Base-by-base conservation (phyloP, 2,797 vertebrate genomes). In the Limosa lapponica region DNA sequence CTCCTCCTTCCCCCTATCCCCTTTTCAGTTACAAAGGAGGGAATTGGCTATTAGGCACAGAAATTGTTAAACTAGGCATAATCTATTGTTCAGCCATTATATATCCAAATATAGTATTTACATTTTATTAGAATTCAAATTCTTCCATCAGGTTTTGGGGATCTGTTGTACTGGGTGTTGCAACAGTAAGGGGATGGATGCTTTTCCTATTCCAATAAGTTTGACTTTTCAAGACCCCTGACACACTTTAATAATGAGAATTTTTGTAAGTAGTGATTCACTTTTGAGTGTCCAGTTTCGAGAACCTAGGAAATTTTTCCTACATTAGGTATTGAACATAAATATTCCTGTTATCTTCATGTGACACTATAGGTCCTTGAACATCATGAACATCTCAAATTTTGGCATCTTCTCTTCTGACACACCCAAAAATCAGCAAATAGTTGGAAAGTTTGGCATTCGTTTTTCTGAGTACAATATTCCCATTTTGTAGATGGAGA, bases 1-100 rank as follows among this genome's bases (percentile, higher is more conserved):
- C 1, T 7, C 17, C 6, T 5, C 10, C 5, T 4, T 1, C 2
- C 39, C 15, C 14, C 41, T 41, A 5, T 5, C 19, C 44, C 44
- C 5, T 8, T 49, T 83, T 73, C 34, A 36, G 25, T 83, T 87
- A 36, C 25, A 78, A 83, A 90, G 13, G 36, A 57, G 43, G 82
- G 16, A 7, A 74, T 86, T 86, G 41, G 3, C 61, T 84, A 0
- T 82, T 64, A 84, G 54, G 32, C 27, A 72, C 7, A 65, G 54
- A 75, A 87, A 57, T 34, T 61, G 16, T 78, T 83, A 23, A 67
- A 81, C 7, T 57, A 59, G n/a, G 44, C 43, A 52, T 61, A 74
- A 72, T 57, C 22, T 74, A 2, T 81, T 37, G 28, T 71, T 72
- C 41, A 51, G 57, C 17, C 8, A 8, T 78, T 54, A 6, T 61